Conservation (phyloP, 1,140 invertebrate genomes). For the Aphelenchoides fujianensis region DNA sequence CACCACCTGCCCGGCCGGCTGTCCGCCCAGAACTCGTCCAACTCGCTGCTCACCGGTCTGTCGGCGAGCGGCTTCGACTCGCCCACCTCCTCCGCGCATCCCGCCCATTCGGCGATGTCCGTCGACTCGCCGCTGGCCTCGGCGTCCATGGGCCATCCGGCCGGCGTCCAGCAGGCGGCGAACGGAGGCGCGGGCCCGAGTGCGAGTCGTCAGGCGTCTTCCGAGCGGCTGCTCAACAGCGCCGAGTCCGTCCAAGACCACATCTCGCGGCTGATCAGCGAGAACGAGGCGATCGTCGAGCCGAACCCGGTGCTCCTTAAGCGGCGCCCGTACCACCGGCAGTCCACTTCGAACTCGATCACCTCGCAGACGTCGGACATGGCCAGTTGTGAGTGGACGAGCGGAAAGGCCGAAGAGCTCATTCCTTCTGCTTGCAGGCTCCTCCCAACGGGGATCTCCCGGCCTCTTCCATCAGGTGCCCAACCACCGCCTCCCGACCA, state of each 20-base stretch:
- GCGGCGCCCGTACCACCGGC: slow-evolving; percentile 48
- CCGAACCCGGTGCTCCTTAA: slow-evolving; percentile 51
- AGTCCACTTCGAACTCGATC: slow-evolving; percentile 50
- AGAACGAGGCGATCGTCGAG: slow-evolving; percentile 53
- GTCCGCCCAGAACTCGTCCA: slow-evolving; percentile 20
- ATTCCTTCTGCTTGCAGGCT: slow-evolving; percentile 25
- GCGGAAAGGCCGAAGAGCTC: background rate
- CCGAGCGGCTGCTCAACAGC: slow-evolving; percentile 32
- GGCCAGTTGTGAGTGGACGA: slow-evolving; percentile 22
- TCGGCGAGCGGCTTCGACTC: background rate
- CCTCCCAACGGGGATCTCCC: slow-evolving; percentile 42
- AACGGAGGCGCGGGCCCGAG: background rate
- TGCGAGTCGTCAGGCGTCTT: slow-evolving; percentile 31
- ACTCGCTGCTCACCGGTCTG: slow-evolving; percentile 9
- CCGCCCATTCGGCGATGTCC: background rate
- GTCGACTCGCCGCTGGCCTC: background rate
- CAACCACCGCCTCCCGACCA: slow-evolving; percentile 42
- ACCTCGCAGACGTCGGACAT: slow-evolving; percentile 50
- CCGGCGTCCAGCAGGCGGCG: background rate
- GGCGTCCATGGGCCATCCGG: too few relatives aligned
- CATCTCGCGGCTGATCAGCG: slow-evolving; percentile 48
- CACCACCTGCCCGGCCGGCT: slow-evolving; percentile 11
- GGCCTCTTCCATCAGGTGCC: slow-evolving; percentile 32
- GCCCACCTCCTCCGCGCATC: slow-evolving; percentile 20
- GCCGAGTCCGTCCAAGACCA: slow-evolving; percentile 47